A percentile compares a stretch with the other conserved stretches of the same genome.
Conservation (phyloP, 2,797 vertebrate species). For the Graptemys geographica region DNA sequence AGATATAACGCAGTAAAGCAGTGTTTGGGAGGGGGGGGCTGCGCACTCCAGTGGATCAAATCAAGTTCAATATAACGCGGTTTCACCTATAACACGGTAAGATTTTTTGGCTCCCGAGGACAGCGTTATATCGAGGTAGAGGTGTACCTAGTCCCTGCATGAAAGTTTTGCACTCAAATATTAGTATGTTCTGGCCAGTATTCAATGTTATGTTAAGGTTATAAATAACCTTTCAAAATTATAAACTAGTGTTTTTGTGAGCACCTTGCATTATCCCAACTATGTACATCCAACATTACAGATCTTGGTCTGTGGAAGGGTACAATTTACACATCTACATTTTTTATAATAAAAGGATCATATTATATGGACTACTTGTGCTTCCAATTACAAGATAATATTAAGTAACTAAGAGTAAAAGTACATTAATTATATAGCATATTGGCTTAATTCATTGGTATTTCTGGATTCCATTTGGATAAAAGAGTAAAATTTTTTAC, state of each 20-base stretch:
- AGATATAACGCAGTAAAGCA: too few species aligned
- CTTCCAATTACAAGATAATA: too few species aligned
- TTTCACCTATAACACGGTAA: too few species aligned
- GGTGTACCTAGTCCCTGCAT: background rate
- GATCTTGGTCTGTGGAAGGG: background rate
- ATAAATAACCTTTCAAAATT: background rate
- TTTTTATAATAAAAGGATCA: background rate
- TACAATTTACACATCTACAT: background rate
- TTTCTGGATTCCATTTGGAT: background rate
- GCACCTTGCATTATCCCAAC: background rate
- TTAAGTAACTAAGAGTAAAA: too few species aligned
- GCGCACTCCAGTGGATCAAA: too few species aligned
- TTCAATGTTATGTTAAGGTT: background rate
- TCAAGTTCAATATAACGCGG: too few species aligned
- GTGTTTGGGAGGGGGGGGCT: too few species aligned
- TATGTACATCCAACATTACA: background rate
- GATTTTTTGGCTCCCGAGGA: too few species aligned
- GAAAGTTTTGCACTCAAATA: fast-evolving
- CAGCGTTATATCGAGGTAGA: too few species aligned
- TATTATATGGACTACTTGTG: background rate
- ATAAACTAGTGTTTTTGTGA: fast-evolving
- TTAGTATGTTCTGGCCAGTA: background rate
- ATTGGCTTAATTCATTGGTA: background rate
- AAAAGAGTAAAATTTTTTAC: background rate
- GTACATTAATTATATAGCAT: background rate